Evolutionary conservation across 2,113 vertebrate genomes (phyloP), one percentile per base, ranked within the genome.

Genomic region (Marcusenius ussheri): DNA sequence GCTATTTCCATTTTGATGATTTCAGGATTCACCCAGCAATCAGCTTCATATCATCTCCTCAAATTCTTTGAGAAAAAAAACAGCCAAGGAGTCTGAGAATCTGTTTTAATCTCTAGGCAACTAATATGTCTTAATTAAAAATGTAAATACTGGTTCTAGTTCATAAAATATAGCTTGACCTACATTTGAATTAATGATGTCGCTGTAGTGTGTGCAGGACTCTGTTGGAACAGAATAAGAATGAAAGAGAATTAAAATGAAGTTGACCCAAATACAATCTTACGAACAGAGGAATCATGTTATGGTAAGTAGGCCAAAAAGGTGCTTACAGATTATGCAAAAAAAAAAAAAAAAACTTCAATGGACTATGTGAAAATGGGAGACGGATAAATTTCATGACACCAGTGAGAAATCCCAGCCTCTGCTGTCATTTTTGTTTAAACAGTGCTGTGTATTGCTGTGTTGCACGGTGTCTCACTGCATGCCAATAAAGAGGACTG

Each of bases 241-340:
- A 95, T 96, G 95, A 96, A 96, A 96, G 96, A 95, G 95, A 96
- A 96, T 96, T 95, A 94, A 94, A 96, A 96, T 95, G 94, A 95
- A 95, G 95, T 93, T 96, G 96, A 96, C 96, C 96, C 94, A 96
- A 95, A 96, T 96, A 96, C 95, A 95, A 95, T 95, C 94, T 93
- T 94, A 92, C 93, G 92, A 95, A 95, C 95, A 94, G 94, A 94
- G 94, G 94, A 96, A 95, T 93, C 95, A 93, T 95, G 95, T 95
- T 95, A 94, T 92, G 92, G 94, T 95, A 96, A 96, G 93, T 96
- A 96, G 96, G 95, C 95, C 96, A 96, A 94, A 96, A 95, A 95
- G 95, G 95, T 95, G 93, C 95, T 94, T 93, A 92, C 94, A 94
- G 94, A 96, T 96, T 95, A 96, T 95, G 95, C 93, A 92, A 93